phyloP scores from a whole-genome alignment of 2,888 invertebrate genomes.

The Leptopilina myrica region DNA sequence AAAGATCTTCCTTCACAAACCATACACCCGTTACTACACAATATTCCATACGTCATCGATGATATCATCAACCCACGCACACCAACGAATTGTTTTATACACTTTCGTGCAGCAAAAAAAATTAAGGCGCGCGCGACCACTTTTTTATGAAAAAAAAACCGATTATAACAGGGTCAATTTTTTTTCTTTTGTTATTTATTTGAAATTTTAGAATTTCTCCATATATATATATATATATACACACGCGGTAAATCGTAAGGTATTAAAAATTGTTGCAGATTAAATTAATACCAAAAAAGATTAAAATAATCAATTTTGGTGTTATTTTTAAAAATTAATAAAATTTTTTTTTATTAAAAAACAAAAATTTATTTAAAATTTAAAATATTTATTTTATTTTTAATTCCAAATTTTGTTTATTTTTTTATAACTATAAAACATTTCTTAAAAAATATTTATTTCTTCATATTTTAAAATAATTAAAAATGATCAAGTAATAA shows the following conservation, averaged over 20 bases:
- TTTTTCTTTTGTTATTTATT: conserved; percentile 12
- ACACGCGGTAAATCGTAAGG: neutral
- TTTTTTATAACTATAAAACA: too few relatives aligned
- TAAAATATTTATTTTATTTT: too few relatives aligned
- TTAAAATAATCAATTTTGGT: neutral
- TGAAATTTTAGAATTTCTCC: neutral
- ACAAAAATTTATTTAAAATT: neutral
- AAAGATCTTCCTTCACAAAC: conserved; percentile 39
- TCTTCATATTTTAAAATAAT: too few relatives aligned
- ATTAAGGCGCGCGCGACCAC: neutral
- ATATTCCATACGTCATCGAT: conserved; percentile 66
- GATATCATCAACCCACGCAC: conserved; percentile 66
- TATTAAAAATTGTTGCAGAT: too few relatives aligned
- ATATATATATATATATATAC: too few relatives aligned
- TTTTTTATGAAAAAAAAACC: conserved; percentile 25
- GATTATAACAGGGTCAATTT: conserved; percentile 3
- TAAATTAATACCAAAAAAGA: too few relatives aligned
- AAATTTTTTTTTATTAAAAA: neutral
- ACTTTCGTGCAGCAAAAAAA: conserved; percentile 13
- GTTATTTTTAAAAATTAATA: neutral
- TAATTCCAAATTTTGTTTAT: too few relatives aligned
- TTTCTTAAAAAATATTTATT: too few relatives aligned
- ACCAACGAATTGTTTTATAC: conserved; percentile 10
- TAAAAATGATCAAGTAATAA: too few relatives aligned
- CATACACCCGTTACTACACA: conserved; percentile 44